Evolutionary conservation across 2,888 invertebrate genomes (phyloP), one percentile per base, ranked within the genome.

Genomic region (Agrochola litura): DNA sequence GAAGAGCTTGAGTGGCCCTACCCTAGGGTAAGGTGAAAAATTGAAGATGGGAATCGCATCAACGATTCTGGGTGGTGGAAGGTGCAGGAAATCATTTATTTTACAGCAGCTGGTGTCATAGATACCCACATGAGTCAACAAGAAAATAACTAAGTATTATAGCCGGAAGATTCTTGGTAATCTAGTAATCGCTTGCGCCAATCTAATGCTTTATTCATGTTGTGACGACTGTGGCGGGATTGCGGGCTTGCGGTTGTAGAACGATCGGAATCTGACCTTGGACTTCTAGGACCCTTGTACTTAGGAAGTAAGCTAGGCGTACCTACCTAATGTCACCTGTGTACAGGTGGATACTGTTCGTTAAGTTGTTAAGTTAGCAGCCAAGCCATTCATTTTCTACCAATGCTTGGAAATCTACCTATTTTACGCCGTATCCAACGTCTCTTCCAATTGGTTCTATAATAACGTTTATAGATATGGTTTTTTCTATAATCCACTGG

Each of bases 141-240:
- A 10, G 37, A 22, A 22, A 19, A 63, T 63, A 12, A 37, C 12
- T 22, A 63, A 37, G 1, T 30, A 30, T 0, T 19, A 52, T 1
- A 19, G 22, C 30, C 10, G 37, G 10, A 63, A 63, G 37, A 37
- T 63, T 63, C 61, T 22, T 61, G 61, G 30, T 61, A 41, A 37
- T 63, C 22, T 37, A 37, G 6, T 22, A 37, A 63, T 37, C 37
- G 6, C 63, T 6, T 46, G 19, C 46, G 43, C 10, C 46, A 49
- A 46, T 66, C 25, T 66, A 19, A 66, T 30, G 46, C 12, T 37
- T 63, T 63, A 63, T 63, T 63, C 37, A 63, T 63, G 37, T 37
- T 5, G 14, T 14, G 63, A 22, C 37, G 22, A 22, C 37, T 22
- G 37, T 22, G 6, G 22, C 63, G 12, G 19, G 61, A 6, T 63